Evolutionary conservation across 1,140 invertebrate species (phyloP).

Genomic region (Drosophila lini): DNA sequence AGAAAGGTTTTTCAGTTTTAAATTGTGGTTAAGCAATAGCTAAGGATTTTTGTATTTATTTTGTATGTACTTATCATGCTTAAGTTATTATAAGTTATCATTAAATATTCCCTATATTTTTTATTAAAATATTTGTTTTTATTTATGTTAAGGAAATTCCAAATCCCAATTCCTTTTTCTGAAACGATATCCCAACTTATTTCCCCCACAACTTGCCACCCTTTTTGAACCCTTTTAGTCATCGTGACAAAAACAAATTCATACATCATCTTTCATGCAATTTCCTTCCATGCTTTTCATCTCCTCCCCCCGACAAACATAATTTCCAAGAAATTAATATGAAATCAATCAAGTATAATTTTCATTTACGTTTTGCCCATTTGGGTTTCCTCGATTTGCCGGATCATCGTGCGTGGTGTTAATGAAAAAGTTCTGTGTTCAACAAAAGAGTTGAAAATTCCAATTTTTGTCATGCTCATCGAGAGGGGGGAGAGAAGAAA

Average conservation of each 20-base stretch:
- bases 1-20: background rate
- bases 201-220: too few species aligned
- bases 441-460: conserved; percentile 50
- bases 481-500: background rate
- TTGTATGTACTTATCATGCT: background rate
- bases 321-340: conserved; percentile 69
- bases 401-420: conserved; percentile 54
- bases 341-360: conserved; percentile 78
- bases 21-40: background rate
- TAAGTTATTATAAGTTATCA: too few species aligned
- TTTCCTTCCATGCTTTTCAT: conserved; percentile 15
- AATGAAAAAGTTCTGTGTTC: conserved; percentile 70
- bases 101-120: too few species aligned
- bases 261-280: conserved; percentile 53
- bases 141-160: background rate
- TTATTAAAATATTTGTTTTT: background rate
- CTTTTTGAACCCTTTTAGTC: conserved; percentile 17
- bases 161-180: background rate
- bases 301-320: conserved; percentile 18
- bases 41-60: background rate
- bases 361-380: conserved; percentile 47
- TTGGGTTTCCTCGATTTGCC: conserved; percentile 32
- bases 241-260: conserved; percentile 8
- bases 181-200: background rate
- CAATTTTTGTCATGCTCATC: conserved; percentile 71